phyloP scores from a whole-genome alignment of 1,140 invertebrate species.

The Danaus plexippus region DNA sequence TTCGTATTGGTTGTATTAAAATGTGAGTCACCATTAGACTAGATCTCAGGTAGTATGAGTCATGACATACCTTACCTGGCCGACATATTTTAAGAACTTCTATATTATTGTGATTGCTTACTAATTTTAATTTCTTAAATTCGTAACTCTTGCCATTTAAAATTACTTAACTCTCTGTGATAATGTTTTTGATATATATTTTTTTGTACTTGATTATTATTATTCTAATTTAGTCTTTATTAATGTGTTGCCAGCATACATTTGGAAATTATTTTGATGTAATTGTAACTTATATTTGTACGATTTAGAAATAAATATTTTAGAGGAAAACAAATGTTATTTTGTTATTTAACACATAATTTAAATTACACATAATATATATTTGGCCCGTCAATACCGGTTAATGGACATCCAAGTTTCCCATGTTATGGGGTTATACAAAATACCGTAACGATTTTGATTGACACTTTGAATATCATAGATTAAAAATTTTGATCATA shows the following conservation, averaged over 20 bases:
- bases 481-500: constrained; percentile 5
- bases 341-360: constrained; percentile 40
- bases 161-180: constrained; percentile 42
- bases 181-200: constrained; percentile 25
- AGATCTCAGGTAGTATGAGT: too few relatives aligned
- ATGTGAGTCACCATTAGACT: too few relatives aligned
- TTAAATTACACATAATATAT: constrained; percentile 22
- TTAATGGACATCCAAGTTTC: constrained; percentile 43
- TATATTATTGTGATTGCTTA: too few relatives aligned
- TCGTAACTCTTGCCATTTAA: constrained; percentile 13
- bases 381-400: constrained; percentile 36
- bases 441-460: constrained; percentile 45
- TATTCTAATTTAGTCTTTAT: constrained; percentile 17
- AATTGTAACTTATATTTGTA: constrained; percentile 19
- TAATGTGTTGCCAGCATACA: constrained; percentile 45
- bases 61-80: too few relatives aligned
- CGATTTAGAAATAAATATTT: constrained; percentile 23
- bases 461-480: constrained; percentile 64
- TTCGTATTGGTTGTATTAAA: too few relatives aligned
- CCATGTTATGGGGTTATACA: constrained; percentile 54
- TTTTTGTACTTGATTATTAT: constrained; percentile 6
- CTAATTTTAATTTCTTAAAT: too few relatives aligned
- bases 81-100: too few relatives aligned
- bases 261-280: constrained; percentile 30
- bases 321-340: constrained; percentile 37